Evolutionary conservation across 2,113 vertebrate genomes (phyloP), one percentile per base, ranked within the genome.

Genomic region (Rhynchopsitta pachyrhyncha): DNA sequence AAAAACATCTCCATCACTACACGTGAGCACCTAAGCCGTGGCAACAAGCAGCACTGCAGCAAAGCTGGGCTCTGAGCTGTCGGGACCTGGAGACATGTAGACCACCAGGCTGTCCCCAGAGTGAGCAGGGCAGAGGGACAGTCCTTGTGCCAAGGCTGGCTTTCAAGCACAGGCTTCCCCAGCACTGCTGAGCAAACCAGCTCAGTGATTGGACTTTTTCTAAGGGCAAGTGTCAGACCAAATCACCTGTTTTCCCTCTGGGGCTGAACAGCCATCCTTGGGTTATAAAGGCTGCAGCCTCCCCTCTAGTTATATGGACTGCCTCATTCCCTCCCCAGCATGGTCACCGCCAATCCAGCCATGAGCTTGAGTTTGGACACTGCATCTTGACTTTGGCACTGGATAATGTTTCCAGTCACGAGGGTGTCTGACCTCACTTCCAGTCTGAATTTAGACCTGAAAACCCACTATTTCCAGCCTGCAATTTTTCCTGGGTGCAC

Each of bases 321-420:
- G 23, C 28, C 6, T 10, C 17, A 13, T 41, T 50, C 44, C 25
- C 29, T 68, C 33, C 24, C 42, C 33, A 63, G 15, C 10, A 52
- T 0, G 0, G 87, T 29, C 3, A 0, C 9, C 42, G 18, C 50
- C 1, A 1, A 62, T 42, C 59, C 33, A 62, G 20, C 42, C n/a
- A 7, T 8, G 3, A 82, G 22, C 49, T 37, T 44, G 4, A 59
- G 11, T 90, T 50, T 67, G 63, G 71, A 86, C 64, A 29, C 18
- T 68, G 50, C 9, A 2, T 29, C 81, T 87, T 46, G 29, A 55
- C 64, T 76, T 64, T 66, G 12, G 41, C 0, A 0, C 57, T 73
- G 24, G 25, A 29, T 57, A 42, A 33, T 7, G 20, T 28, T 90
- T 53, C 68, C 19, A 66, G 62, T 41, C 35, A 39, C 27, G 7